Conservation (phyloP, 2,888 invertebrate species). For the Cephus runcator region DNA sequence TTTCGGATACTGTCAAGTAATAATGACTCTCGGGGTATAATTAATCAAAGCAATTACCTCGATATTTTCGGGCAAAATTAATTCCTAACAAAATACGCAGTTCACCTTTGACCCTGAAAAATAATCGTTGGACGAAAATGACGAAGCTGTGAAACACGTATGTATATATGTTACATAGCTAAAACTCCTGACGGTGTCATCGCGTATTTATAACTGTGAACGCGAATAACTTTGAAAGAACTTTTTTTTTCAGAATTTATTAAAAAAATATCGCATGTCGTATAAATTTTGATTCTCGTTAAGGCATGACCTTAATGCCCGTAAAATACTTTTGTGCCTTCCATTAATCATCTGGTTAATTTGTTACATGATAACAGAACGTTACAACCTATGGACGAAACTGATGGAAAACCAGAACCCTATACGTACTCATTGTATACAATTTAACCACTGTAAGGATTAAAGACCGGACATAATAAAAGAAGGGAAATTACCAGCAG, state of each 20-base stretch:
- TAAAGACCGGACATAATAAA: background rate
- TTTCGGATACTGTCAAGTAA: background rate
- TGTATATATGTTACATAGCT: background rate
- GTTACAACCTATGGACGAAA: too few species aligned
- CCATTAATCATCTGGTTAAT: background rate
- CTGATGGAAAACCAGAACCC: too few species aligned
- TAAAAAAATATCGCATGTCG: background rate
- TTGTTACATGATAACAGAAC: too few species aligned
- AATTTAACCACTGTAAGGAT: background rate
- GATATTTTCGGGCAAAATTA: background rate
- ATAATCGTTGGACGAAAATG: background rate
- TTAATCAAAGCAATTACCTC: too few species aligned
- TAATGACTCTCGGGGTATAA: background rate
- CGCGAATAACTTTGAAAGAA: too few species aligned
- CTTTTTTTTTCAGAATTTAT: background rate
- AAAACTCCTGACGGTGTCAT: background rate
- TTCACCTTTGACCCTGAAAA: background rate
- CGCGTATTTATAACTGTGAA: too few species aligned
- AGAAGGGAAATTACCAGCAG: background rate
- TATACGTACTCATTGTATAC: too few species aligned
- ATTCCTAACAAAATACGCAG: background rate
- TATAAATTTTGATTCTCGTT: background rate
- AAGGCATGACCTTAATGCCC: background rate
- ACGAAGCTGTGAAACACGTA: background rate
- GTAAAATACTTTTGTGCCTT: background rate